Evolutionary conservation across 1,140 invertebrate species (phyloP), one percentile per base, ranked within the genome.

Genomic region (Polyergus mexicanus): DNA sequence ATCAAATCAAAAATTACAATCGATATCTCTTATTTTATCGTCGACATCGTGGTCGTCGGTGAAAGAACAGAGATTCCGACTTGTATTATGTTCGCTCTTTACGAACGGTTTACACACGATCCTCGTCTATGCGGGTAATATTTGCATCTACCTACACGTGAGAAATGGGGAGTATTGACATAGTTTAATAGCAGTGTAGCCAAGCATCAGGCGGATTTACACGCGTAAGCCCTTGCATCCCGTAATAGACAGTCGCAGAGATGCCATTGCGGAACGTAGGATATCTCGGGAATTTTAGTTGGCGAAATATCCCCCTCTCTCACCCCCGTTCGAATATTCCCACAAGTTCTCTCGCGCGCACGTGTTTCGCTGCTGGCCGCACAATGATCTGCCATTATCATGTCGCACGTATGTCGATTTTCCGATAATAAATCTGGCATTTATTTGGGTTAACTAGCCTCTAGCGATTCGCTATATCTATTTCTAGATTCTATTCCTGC

Each of bases 281-380:
- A 60, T 71, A 71, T 81, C 38, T 81, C 51, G 38, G 68, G 78
- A 83, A 81, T 81, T 72, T 71, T 60, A 71, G 78, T 72, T 19
- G 44, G 38, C 65, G 54, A 60, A 72, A 72, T 72, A 72, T 47
- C 25, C 66, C 54, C 10, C 25, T 41, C 41, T 63, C n/a, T 60
- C 22, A 16, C 13, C 25, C 58, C 1, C 11, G 19, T 38, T 35
- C 25, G 25, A 44, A 60, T 69, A 69, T 80, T 68, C 62, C 41
- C 41, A 2, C 19, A 28, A 65, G 25, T 54, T 71, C 11, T 74
- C 28, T 35, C 25, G 1, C n/a, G n/a, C 4, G 32, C 68, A 13
- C 35, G 44, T 72, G 11, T 72, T 28, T 22, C 78, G 2, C 6
- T 28, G 66, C 8, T 32, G n/a, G n/a, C 7, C 32, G 4, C 13